Conservation (phyloP, 2,888 invertebrate species). For the Microctonus brassicae region DNA sequence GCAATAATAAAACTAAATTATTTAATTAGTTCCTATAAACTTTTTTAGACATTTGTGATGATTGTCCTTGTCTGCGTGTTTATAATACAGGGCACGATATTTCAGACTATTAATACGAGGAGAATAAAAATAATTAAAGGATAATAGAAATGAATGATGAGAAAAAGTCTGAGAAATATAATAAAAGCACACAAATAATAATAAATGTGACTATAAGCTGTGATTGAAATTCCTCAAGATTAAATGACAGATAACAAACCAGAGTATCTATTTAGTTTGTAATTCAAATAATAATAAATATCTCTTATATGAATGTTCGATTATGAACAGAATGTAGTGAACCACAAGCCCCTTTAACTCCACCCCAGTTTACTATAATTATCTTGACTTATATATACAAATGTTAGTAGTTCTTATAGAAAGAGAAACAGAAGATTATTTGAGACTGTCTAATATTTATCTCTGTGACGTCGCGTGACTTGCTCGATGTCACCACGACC, state of each 20-base stretch:
- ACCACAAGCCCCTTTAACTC: not conserved
- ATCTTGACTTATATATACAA: conserved; percentile 32
- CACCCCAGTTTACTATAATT: conserved; percentile 39
- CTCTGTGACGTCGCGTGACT: conserved; percentile 44
- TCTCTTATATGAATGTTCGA: conserved; percentile 17
- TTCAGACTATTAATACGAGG: not conserved
- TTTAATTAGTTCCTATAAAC: not conserved
- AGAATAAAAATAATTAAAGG: not conserved
- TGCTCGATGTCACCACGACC: conserved; percentile 43
- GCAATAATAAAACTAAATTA: not conserved
- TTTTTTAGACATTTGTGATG: not conserved
- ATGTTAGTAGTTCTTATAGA: conserved; percentile 12
- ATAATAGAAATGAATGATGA: not conserved
- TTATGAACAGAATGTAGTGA: not conserved
- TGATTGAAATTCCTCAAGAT: not conserved
- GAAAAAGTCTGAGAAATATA: not conserved
- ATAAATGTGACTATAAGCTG: not conserved
- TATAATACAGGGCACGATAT: not conserved
- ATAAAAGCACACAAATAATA: not conserved
- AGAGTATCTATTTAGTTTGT: not conserved
- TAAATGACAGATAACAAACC: not conserved
- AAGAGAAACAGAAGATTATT: conserved; percentile 10
- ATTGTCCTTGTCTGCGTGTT: not conserved
- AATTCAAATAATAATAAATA: conserved; percentile 12
- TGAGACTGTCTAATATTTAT: conserved; percentile 38